A percentile compares a stretch with the other conserved stretches of the same genome.
Evolutionary conservation across 2,113 vertebrate genomes (phyloP).

Genomic region (Mohoua ochrocephala): DNA sequence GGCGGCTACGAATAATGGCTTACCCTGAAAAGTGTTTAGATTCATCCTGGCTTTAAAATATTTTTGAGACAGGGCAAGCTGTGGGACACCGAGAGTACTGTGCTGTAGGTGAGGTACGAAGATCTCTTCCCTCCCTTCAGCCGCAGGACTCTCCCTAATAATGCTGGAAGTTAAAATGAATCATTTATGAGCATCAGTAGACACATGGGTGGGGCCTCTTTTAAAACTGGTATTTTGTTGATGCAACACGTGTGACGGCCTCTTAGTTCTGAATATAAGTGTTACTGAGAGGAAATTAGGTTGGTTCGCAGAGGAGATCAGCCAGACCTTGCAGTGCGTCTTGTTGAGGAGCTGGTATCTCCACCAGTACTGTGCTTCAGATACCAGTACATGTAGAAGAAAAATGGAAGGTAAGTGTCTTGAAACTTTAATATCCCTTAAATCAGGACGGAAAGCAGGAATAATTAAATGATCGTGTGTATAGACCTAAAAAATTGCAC

Average conservation of each 20-base stretch:
- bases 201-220: conserved; percentile 51
- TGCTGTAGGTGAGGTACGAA: neutral
- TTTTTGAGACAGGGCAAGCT: neutral
- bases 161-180: conserved; percentile 59
- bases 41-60: neutral
- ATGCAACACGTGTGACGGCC: conserved; percentile 45
- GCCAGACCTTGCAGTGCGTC: neutral
- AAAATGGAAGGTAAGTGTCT: conserved; percentile 64
- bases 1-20: neutral
- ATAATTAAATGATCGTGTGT: neutral
- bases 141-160: conserved; percentile 10
- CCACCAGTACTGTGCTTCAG: neutral
- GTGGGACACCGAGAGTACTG: neutral
- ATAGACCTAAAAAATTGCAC: neutral
- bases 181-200: conserved; percentile 67
- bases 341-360: neutral
- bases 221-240: conserved; percentile 56
- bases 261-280: conserved; percentile 65
- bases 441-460: neutral
- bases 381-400: conserved; percentile 4
- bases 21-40: neutral
- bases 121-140: neutral
- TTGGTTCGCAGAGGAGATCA: conserved; percentile 3
- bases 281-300: conserved; percentile 39
- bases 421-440: neutral